These are phyloP conservation scores for Notospermus geniculatus DNA, from an alignment of 1,140 invertebrate species.

Conservation along the genomic window DNA sequence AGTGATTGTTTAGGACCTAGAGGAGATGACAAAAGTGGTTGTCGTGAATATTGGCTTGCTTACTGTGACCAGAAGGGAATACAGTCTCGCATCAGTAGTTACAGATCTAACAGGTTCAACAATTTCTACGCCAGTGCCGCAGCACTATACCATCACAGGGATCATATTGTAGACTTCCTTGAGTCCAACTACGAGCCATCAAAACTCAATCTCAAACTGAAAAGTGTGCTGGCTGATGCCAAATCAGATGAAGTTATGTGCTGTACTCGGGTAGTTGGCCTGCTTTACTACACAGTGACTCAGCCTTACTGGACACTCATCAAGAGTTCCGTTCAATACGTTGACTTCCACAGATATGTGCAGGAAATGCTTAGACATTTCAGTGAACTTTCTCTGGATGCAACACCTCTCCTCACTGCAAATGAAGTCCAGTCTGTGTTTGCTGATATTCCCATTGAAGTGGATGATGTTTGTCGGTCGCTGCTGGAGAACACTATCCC, in stretches of 20 bases:
- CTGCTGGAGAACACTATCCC: too few relatives aligned
- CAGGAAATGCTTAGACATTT: too few relatives aligned
- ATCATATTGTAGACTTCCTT: conserved; percentile 19
- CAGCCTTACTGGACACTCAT: too few relatives aligned
- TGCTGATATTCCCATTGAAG: too few relatives aligned
- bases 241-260: neutral
- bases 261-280: too few relatives aligned
- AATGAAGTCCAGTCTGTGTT: too few relatives aligned
- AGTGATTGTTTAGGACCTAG: conserved; percentile 20
- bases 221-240: conserved; percentile 17
- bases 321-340: too few relatives aligned
- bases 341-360: too few relatives aligned
- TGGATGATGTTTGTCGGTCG: too few relatives aligned
- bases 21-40: conserved; percentile 25
- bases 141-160: conserved; percentile 10
- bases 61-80: conserved; percentile 9
- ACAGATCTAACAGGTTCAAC: conserved; percentile 21
- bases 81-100: conserved; percentile 16
- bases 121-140: conserved; percentile 21
- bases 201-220: conserved; percentile 19
- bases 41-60: conserved; percentile 17
- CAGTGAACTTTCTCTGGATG: too few relatives aligned
- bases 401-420: too few relatives aligned
- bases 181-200: neutral
- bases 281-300: too few relatives aligned